Evolutionary conservation across 2,888 invertebrate genomes (phyloP).

Genomic region (Ashinkailepas kermadecensis): DNA sequence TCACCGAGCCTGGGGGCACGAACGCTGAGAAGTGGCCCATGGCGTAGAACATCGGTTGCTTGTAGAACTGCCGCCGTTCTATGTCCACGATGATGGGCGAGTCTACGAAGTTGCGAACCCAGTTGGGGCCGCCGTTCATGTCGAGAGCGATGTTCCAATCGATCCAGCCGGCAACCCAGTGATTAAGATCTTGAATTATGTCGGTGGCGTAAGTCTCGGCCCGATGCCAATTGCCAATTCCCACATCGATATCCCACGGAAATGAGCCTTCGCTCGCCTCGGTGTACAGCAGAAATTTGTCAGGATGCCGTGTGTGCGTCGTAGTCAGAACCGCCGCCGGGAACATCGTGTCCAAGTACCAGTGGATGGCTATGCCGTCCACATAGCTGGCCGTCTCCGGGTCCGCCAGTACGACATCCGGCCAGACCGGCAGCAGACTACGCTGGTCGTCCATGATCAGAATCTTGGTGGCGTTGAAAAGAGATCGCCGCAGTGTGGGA

Average conservation of each 20-base stretch:
- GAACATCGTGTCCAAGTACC: too few relatives aligned
- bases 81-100: slow-evolving; percentile 50
- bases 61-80: too few relatives aligned
- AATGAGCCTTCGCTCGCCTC: slow-evolving; percentile 46
- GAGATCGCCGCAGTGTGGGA: too few relatives aligned
- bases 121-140: slow-evolving; percentile 48
- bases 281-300: slow-evolving; percentile 49
- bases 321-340: too few relatives aligned
- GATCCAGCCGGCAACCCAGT: slow-evolving; percentile 49
- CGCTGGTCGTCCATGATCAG: slow-evolving; percentile 60
- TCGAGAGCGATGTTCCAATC: slow-evolving; percentile 52
- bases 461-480: slow-evolving; percentile 57
- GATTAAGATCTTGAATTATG: slow-evolving; percentile 48
- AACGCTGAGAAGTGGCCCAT: slow-evolving; percentile 48
- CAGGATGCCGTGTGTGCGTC: slow-evolving; percentile 43
- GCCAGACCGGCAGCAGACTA: slow-evolving; percentile 56
- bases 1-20: slow-evolving; percentile 35
- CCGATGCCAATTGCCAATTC: slow-evolving; percentile 49
- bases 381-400: slow-evolving; percentile 40
- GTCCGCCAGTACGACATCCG: slow-evolving; percentile 43
- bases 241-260: slow-evolving; percentile 37
- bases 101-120: slow-evolving; percentile 49
- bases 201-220: slow-evolving; percentile 48
- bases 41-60: slow-evolving; percentile 52
- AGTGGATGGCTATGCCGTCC: slow-evolving; percentile 50